phyloP scores from a whole-genome alignment of 2,113 vertebrate genomes.

The Clarias batrachus region DNA sequence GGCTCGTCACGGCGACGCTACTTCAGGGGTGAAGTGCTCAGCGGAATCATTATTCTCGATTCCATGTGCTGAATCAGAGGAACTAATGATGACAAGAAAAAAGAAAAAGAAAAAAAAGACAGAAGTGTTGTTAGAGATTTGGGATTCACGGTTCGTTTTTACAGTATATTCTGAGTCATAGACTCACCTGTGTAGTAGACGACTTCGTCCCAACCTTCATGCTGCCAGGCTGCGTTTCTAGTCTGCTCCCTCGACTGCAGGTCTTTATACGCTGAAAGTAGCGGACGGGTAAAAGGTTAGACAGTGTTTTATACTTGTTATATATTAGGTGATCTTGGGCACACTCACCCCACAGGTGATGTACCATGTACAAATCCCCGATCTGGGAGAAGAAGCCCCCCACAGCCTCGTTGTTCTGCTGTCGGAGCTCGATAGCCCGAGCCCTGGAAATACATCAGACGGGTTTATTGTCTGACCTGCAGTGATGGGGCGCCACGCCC shows the following conservation, averaged over 20 bases:
- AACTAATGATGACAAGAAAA: conserved; percentile 69
- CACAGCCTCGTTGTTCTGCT: conserved; percentile 85
- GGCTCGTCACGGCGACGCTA: conserved; percentile 53
- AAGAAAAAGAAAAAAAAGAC: not conserved
- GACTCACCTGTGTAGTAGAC: conserved; percentile 93
- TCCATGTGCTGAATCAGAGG: conserved; percentile 98
- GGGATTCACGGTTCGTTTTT: not conserved
- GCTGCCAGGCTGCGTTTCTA: conserved; percentile 88
- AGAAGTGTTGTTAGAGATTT: too few relatives aligned
- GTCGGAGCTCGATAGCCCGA: conserved; percentile 86
- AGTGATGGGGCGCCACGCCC: not conserved
- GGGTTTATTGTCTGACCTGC: not conserved
- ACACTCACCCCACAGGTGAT: conserved; percentile 92
- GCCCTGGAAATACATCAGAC: conserved; percentile 73
- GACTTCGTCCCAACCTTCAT: conserved; percentile 90
- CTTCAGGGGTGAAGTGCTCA: conserved; percentile 83
- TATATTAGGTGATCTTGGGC: not conserved
- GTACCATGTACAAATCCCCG: conserved; percentile 91
- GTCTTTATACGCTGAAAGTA: conserved; percentile 86
- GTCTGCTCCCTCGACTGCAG: conserved; percentile 89
- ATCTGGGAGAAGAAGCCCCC: conserved; percentile 97
- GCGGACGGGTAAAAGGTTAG: not conserved
- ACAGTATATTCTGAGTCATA: too few relatives aligned
- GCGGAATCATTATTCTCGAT: conserved; percentile 95
- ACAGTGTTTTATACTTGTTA: too few relatives aligned